These are phyloP conservation scores for Mesitornis unicolor DNA, from an alignment of 2,113 vertebrate species.

Conservation along the genomic window DNA sequence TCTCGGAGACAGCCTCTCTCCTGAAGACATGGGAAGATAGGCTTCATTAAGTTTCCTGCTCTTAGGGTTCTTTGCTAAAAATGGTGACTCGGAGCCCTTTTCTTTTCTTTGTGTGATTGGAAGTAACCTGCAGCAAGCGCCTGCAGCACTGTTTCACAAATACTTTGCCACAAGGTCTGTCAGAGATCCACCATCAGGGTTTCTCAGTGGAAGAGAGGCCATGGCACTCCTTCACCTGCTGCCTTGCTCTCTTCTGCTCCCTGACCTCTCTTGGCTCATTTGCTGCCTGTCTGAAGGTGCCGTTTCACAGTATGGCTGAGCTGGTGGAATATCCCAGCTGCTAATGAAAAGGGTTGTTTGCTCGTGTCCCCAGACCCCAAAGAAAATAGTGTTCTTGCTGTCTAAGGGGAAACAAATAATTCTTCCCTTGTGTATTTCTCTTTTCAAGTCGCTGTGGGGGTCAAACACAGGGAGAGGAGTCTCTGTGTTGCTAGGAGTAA, in stretches of 20 bases:
- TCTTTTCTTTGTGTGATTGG: not conserved
- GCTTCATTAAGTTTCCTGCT: not conserved
- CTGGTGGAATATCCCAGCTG: not conserved
- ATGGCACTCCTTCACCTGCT: fast-evolving
- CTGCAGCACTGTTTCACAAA: not conserved
- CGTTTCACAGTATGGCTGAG: not conserved
- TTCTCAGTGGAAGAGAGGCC: not conserved
- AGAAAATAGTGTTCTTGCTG: not conserved
- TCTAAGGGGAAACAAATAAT: not conserved
- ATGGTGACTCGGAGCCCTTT: not conserved
- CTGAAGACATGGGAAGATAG: not conserved
- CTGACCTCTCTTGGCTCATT: not conserved
- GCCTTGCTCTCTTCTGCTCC: not conserved
- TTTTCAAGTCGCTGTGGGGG: not conserved
- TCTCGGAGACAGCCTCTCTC: not conserved
- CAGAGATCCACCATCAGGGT: not conserved
- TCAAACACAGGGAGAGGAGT: not conserved
- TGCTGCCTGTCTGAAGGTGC: not conserved
- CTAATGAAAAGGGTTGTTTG: not conserved
- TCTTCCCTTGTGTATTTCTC: not conserved
- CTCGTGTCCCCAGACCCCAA: fast-evolving
- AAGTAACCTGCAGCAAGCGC: not conserved
- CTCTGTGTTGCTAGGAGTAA: not conserved
- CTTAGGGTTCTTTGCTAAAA: not conserved
- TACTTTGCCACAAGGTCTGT: not conserved